A percentile compares a stretch with the other conserved stretches of the same genome.
phyloP scores from a whole-genome alignment of 2,888 invertebrate species.

The Tenthredo livida region DNA sequence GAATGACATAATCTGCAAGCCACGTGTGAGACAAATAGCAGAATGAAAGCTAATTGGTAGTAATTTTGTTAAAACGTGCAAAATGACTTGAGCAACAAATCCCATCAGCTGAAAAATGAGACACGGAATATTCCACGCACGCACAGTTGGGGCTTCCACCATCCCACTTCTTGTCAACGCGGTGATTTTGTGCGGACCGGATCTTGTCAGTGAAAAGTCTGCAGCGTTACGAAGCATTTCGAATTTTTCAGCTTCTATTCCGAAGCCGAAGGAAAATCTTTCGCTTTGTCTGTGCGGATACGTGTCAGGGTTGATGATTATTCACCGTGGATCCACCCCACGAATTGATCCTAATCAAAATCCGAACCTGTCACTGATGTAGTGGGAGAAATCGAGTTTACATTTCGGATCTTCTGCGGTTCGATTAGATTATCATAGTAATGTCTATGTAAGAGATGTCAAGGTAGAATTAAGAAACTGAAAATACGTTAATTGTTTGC shows the following conservation, averaged over 20 bases:
- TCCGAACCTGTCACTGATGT: background rate
- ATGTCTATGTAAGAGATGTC: background rate
- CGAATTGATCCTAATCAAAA: conserved; percentile 20
- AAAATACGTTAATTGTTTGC: background rate
- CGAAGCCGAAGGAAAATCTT: conserved; percentile 9
- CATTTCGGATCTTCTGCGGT: background rate
- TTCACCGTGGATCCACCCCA: background rate
- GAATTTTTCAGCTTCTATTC: background rate
- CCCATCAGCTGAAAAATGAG: background rate
- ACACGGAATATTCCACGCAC: conserved; percentile 18
- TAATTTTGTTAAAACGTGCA: background rate
- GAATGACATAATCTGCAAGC: background rate
- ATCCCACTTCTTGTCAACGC: conserved; percentile 22
- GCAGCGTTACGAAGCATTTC: background rate
- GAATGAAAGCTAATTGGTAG: background rate
- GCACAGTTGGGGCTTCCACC: conserved; percentile 3
- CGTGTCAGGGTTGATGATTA: background rate
- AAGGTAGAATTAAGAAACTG: background rate
- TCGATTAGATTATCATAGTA: background rate
- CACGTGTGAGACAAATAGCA: background rate
- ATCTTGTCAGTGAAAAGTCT: conserved; percentile 1
- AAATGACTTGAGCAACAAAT: conserved; percentile 1
- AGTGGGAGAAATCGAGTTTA: background rate
- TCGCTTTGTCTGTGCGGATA: background rate
- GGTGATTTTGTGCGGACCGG: background rate